Conservation (phyloP, 2,113 vertebrate species). For the Xenopus laevis region DNA sequence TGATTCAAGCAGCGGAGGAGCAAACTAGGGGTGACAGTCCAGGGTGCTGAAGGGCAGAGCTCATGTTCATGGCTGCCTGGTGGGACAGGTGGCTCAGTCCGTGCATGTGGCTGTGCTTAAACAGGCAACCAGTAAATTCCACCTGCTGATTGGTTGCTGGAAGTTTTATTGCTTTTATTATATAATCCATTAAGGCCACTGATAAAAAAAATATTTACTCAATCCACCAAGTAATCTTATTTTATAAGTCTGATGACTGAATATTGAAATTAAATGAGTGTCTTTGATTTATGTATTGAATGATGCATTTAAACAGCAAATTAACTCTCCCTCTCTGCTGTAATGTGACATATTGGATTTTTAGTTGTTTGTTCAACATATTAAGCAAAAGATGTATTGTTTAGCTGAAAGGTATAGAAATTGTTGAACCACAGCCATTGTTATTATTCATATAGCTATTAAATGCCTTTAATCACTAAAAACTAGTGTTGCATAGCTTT, state of each 20-base stretch:
- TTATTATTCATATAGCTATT: not conserved
- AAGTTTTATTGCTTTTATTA: no score
- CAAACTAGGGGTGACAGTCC: no score
- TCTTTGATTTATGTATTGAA: not conserved
- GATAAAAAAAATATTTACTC: no score
- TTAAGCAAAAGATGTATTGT: not conserved
- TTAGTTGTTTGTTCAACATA: not conserved
- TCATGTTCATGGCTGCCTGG: no score
- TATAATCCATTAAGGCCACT: no score
- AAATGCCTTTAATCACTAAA: not conserved
- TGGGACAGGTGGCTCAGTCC: no score
- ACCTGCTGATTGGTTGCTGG: no score
- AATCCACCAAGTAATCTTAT: not conserved
- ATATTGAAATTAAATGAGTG: not conserved
- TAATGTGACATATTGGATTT: constrained; percentile 4
- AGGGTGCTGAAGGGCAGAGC: no score
- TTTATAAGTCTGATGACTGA: not conserved
- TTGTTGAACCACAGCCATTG: not conserved
- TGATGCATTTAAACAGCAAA: not conserved
- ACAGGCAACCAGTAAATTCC: no score
- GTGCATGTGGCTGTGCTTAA: no score
- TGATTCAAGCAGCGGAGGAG: no score
- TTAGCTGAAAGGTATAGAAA: not conserved
- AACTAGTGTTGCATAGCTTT: not conserved
- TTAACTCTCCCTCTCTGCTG: not conserved